phyloP scores from a whole-genome alignment of 2,797 vertebrate species.

The Acanthurus tractus region DNA sequence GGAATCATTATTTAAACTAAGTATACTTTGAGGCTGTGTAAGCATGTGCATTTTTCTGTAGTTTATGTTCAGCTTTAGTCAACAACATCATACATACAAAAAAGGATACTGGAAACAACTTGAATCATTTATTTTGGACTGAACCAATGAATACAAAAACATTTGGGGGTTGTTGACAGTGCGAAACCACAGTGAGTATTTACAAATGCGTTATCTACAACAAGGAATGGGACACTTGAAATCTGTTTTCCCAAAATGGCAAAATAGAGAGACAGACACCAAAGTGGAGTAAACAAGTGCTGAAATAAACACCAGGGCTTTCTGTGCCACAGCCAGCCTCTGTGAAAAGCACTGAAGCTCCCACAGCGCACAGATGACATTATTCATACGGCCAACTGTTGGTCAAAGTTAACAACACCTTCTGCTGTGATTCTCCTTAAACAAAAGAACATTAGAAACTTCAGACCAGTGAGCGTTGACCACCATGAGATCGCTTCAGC shows the following conservation, averaged over 20 bases:
- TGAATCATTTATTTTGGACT: conserved; percentile 71
- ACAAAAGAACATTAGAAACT: conserved; percentile 29
- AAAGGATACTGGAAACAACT: conserved; percentile 31
- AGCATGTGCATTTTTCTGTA: no score
- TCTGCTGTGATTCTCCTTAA: conserved; percentile 16
- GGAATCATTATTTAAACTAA: no score
- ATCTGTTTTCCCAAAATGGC: conserved; percentile 38
- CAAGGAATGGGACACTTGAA: conserved; percentile 41
- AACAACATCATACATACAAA: no score
- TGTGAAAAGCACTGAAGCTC: conserved; percentile 17
- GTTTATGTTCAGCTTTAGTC: no score
- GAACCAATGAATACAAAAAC: conserved; percentile 78
- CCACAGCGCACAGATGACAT: conserved; percentile 12
- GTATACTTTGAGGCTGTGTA: no score
- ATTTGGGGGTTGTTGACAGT: conserved; percentile 46
- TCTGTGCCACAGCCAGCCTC: conserved; percentile 11
- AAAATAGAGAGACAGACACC: conserved; percentile 31
- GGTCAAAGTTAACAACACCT: conserved; percentile 12
- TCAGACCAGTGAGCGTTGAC: not conserved
- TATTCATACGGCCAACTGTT: conserved; percentile 12
- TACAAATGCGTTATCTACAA: conserved; percentile 85
- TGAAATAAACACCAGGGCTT: conserved; percentile 23
- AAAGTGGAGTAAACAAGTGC: conserved; percentile 41
- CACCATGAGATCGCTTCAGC: conserved; percentile 16
- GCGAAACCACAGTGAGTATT: conserved; percentile 76